Evolutionary conservation across 1,140 invertebrate genomes (phyloP), one percentile per base, ranked within the genome.

Genomic region (Rhagoletis pomonella): DNA sequence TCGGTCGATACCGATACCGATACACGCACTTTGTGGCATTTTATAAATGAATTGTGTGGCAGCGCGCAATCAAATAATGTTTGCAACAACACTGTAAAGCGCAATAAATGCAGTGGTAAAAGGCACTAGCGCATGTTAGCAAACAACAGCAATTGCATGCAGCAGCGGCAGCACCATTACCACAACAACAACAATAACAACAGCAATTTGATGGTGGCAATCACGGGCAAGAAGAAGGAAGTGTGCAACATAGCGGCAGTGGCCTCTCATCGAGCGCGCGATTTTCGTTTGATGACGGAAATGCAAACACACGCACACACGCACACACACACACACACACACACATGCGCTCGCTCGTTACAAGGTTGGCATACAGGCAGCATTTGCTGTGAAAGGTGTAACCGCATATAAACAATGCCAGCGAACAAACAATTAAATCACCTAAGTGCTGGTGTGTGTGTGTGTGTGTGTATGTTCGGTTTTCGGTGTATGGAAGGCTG

Each of bases 391-490:
- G 73, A 55, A 81, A 81, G 73, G 73, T 81, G 73, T 81, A 81
- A 81, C 73, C 73, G 73, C 73, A 81, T 81, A 81, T 81, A 81
- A 81, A 81, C 73, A 50, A n/a, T 81, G 73, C 47, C 5, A 19
- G 17, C 47, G 73, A 50, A 55, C 19, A 55, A 55, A 55, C 73
- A 50, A 58, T 81, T 47, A 81, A 81, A 81, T 81, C 73, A 19
- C n/a, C 47, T 55, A 9, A 5, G 6, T 14, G n/a, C 4, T 5
- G 5, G 6, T 39, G 17, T 14, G 6, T 55, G 47, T 58, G 50
- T 7, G 4, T 19, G 73, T 77, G 73, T 50, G 4, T 19, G 73
- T 77, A 42, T 50, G 7, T 55, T 12, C 42, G 47, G 29, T 29
- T 29, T 29, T 29, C 1, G 29, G 29, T 29, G 29, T 29, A 29